Percentiles rank a stretch among this genome's conserved stretches.
phyloP scores from a whole-genome alignment of 2,888 invertebrate genomes.

The Nomada ruficornis region DNA sequence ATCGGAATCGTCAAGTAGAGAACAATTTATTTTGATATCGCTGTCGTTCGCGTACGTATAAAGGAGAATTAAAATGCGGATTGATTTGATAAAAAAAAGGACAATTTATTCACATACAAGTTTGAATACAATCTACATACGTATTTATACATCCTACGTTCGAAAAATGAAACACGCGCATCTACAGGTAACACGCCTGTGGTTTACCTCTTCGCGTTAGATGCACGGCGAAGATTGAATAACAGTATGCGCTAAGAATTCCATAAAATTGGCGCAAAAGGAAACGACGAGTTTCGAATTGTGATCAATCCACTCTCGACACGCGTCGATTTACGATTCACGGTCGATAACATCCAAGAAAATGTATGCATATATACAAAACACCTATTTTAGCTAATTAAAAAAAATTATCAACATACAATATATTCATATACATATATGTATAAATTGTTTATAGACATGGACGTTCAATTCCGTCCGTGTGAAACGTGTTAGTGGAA shows the following conservation, averaged over 20 bases:
- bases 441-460: conserved; percentile 45
- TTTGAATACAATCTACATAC: conserved; percentile 62
- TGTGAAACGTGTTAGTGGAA: conserved; percentile 21
- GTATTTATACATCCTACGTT: conserved; percentile 55
- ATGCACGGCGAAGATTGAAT: conserved; percentile 40
- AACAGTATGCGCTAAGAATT: conserved; percentile 35
- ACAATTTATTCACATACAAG: conserved; percentile 70
- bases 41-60: no score
- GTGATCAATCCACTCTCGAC: conserved; percentile 32
- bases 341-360: conserved; percentile 37
- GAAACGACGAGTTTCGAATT: conserved; percentile 28
- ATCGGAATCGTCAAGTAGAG: no score
- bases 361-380: conserved; percentile 44
- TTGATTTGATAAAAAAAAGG: conserved; percentile 48
- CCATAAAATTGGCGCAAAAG: conserved; percentile 43
- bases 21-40: no score
- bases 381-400: conserved; percentile 36
- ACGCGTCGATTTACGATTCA: conserved; percentile 4
- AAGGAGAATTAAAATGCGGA: no score
- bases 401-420: conserved; percentile 44
- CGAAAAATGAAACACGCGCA: conserved; percentile 50
- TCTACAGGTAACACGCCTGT: conserved; percentile 52
- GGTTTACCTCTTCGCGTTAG: conserved; percentile 9
- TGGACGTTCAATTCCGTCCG: conserved; percentile 13
- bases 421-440: conserved; percentile 42